Evolutionary conservation across 2,888 invertebrate species (phyloP), one percentile per base, ranked within the genome.

Genomic region (Tetramorium bicarinatum): DNA sequence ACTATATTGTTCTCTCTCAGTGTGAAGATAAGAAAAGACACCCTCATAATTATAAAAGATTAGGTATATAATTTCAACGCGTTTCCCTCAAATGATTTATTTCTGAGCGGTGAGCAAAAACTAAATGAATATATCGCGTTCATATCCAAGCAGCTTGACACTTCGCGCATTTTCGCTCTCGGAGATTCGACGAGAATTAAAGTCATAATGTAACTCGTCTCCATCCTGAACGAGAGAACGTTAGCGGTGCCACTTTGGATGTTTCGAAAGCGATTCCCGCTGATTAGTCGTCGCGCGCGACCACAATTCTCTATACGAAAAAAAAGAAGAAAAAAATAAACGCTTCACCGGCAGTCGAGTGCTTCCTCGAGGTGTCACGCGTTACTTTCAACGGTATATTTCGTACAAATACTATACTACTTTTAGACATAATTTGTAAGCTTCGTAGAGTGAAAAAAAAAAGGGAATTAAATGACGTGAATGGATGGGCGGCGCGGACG

Each of bases 391-490:
- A 82, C 88, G 84, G 87, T 90, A 88, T 80, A 80, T 88, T 91
- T 87, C 88, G 86, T 89, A 88, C 86, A 87, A 87, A 87, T 85
- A 85, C 87, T 88, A 87, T 89, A 87, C 71, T 87, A 88, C 86
- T 85, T 88, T 83, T 89, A 90, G 87, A 85, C 85, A 84, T 90
- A 87, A 90, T 76, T 80, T 80, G 85, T 89, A 91, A 91, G 91
- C 91, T 91, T 92, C 86, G 88, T 85, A 83, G 85, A 71, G 41
- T 38, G 77, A 83, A 59, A 49, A 64, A 72, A 83, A 66, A 64
- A 56, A 7, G 74, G 49, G 49, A 75, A 54, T 72, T 56, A 75
- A 44, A 44, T 25, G 69, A 64, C 8, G 54, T 56, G 64, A 71
- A 69, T 21, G 82, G 75, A 69, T 66, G 38, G 47, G 52, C 41